Percentiles rank a stretch among this genome's conserved stretches.
Conservation (phyloP, 2,113 vertebrate genomes). For the Ariopsis seemanni region DNA sequence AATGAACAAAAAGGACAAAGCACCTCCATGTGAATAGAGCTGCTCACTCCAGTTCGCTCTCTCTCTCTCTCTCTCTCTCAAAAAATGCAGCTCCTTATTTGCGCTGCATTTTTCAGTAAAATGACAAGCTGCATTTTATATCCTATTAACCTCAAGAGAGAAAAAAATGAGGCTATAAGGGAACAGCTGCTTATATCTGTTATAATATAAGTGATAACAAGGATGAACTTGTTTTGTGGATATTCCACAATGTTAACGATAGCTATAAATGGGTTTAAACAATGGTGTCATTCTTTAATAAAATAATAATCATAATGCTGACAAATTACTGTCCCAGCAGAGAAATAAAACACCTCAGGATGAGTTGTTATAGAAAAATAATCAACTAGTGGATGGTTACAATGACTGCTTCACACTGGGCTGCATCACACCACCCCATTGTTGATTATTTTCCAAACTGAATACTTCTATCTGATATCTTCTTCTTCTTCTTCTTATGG, state of each 20-base stretch:
- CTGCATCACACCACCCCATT: background rate
- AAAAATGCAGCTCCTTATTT: no score
- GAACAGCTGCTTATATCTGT: background rate
- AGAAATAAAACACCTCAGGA: background rate
- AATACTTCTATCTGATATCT: background rate
- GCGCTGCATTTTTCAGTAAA: background rate
- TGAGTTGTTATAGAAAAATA: background rate
- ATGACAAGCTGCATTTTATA: background rate
- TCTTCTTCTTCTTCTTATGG: no score
- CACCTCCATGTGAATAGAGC: no score
- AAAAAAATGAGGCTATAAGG: background rate
- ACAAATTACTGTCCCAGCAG: background rate
- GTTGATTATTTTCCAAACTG: background rate
- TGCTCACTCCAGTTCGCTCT: no score
- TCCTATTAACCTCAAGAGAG: background rate
- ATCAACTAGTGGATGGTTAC: background rate
- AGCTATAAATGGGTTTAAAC: background rate
- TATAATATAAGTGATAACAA: background rate
- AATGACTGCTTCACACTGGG: background rate
- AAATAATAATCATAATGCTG: no score
- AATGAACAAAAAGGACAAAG: no score
- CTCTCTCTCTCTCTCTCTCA: no score
- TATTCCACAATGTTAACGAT: background rate
- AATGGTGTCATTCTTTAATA: background rate
- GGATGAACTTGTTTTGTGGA: background rate